Evolutionary conservation across 2,797 vertebrate genomes (phyloP).

Genomic region (Cyclura pinguis): DNA sequence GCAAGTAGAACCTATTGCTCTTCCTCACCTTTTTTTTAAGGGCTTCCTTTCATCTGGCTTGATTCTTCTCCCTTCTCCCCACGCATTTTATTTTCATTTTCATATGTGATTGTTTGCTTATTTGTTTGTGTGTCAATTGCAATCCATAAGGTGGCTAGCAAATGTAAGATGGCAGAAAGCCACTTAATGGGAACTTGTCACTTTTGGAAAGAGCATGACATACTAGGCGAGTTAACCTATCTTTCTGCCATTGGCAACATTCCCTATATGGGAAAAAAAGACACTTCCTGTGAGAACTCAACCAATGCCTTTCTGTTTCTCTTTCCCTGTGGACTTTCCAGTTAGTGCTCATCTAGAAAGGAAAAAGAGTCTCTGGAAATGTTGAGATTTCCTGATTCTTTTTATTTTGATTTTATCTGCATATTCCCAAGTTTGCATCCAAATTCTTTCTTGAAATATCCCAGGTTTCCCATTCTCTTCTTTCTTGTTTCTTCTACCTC

Average conservation of each 20-base stretch:
- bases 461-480: no score
- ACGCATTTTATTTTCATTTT: constrained; percentile 64
- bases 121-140: constrained; percentile 44
- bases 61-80: constrained; percentile 65
- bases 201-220: not conserved
- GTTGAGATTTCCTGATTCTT: no score
- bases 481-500: no score
- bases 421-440: no score
- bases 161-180: not conserved
- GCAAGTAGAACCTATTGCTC: constrained; percentile 52
- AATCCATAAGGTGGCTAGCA: constrained; percentile 12
- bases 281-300: not conserved
- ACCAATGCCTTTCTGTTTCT: not conserved
- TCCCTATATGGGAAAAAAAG: not conserved
- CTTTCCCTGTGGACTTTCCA: not conserved
- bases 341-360: no score
- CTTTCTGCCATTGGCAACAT: not conserved
- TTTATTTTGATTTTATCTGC: no score
- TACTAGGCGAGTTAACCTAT: not conserved
- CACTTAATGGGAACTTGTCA: not conserved
- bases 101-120: constrained; percentile 60
- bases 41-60: constrained; percentile 21
- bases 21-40: constrained; percentile 50
- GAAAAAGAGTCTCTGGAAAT: no score
- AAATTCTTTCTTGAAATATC: no score